These are phyloP conservation scores for Panagrolaimus sp. DNA, from an alignment of 1,140 invertebrate species.

Conservation along the genomic window DNA sequence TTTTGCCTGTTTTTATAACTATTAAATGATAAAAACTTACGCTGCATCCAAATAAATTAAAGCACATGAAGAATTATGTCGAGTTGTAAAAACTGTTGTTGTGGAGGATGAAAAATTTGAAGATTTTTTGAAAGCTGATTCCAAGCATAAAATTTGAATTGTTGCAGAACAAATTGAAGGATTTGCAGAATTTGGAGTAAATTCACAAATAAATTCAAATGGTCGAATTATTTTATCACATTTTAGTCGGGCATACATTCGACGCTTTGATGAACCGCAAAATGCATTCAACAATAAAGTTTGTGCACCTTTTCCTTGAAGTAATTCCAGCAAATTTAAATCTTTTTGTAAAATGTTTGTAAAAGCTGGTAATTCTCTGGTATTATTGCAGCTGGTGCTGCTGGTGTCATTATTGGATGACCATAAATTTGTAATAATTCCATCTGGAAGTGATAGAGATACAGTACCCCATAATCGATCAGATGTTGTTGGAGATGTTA, in stretches of 20 bases:
- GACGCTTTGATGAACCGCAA: conserved; percentile 41
- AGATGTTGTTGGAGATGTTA: background rate
- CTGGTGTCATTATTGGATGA: background rate
- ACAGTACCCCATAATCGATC: conserved; percentile 3
- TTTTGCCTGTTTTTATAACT: background rate
- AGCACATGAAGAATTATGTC: conserved; percentile 45
- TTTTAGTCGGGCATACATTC: conserved; percentile 53
- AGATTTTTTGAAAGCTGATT: conserved; percentile 13
- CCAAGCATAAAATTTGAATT: conserved; percentile 37
- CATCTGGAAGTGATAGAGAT: background rate
- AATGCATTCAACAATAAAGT: conserved; percentile 47
- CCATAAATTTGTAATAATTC: background rate
- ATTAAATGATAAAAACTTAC: conserved; percentile 45
- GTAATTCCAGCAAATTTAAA: conserved; percentile 21
- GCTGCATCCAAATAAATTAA: conserved; percentile 49
- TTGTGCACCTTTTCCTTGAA: conserved; percentile 49
- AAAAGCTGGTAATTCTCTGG: conserved; percentile 7
- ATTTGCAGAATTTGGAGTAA: conserved; percentile 22
- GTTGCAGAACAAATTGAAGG: conserved; percentile 28
- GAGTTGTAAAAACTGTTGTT: conserved; percentile 38
- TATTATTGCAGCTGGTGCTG: background rate
- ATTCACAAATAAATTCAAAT: conserved; percentile 27
- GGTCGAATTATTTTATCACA: conserved; percentile 21
- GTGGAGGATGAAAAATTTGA: background rate
- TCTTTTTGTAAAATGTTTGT: background rate